These are phyloP conservation scores for Crenichthys baileyi DNA, from an alignment of 2,797 vertebrate genomes.

Conservation along the genomic window DNA sequence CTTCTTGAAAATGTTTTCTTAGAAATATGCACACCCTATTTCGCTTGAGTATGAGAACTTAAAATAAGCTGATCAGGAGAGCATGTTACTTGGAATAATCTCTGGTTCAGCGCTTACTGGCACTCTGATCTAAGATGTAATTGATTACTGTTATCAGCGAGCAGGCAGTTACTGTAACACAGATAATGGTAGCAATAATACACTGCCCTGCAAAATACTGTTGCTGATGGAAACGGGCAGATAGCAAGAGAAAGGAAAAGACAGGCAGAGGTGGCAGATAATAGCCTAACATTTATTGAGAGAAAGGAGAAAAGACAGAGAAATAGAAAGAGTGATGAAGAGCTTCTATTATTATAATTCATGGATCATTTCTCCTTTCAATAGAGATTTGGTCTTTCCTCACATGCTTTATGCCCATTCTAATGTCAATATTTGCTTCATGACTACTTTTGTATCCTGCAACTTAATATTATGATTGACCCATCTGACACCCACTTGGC, in stretches of 20 bases:
- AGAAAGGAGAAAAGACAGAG: conserved; percentile 49
- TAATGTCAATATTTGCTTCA: conserved; percentile 53
- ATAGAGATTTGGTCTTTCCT: conserved; percentile 53
- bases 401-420: conserved; percentile 33
- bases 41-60: conserved; percentile 21
- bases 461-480: conserved; percentile 62
- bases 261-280: conserved; percentile 34
- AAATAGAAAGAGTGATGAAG: conserved; percentile 52
- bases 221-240: conserved; percentile 49
- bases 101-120: conserved; percentile 39
- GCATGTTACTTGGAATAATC: conserved; percentile 36
- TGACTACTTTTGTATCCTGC: conserved; percentile 32
- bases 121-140: conserved; percentile 60
- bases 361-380: conserved; percentile 63
- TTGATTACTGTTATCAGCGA: conserved; percentile 73
- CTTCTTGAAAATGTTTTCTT: not conserved
- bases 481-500: conserved; percentile 57
- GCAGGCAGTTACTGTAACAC: conserved; percentile 69
- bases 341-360: conserved; percentile 63
- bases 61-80: conserved; percentile 25
- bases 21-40: not conserved
- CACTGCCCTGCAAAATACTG: conserved; percentile 52
- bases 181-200: conserved; percentile 65
- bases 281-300: conserved; percentile 46
- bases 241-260: conserved; percentile 26